Percentiles rank a stretch among this genome's conserved stretches.
These are phyloP conservation scores for Ips typographus DNA, from an alignment of 1,140 invertebrate species.

Conservation along the genomic window DNA sequence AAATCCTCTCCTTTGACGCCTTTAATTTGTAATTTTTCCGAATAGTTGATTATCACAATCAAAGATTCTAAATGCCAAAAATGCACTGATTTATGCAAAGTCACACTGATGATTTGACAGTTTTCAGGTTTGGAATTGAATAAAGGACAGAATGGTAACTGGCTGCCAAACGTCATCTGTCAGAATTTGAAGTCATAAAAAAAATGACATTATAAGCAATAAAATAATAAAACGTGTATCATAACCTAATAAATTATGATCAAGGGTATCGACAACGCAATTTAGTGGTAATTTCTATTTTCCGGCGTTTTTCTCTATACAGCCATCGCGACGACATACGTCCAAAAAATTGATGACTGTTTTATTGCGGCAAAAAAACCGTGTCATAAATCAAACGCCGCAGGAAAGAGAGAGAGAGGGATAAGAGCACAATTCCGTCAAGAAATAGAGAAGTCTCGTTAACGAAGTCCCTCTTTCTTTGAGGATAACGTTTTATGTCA, in stretches of 20 bases:
- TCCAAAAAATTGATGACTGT: slow-evolving; percentile 27
- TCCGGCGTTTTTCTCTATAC: neutral
- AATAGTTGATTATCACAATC: too few species aligned
- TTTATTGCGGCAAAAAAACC: slow-evolving; percentile 17
- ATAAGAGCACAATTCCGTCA: slow-evolving; percentile 11
- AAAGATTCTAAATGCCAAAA: too few species aligned
- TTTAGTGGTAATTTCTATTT: slow-evolving; percentile 10
- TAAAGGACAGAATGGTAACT: too few species aligned
- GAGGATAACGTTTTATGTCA: too few species aligned
- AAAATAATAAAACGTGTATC: slow-evolving; percentile 7
- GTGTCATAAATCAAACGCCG: slow-evolving; percentile 18
- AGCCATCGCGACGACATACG: slow-evolving; percentile 7
- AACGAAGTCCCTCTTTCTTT: too few species aligned
- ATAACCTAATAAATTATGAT: slow-evolving; percentile 10
- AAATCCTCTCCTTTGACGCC: too few species aligned
- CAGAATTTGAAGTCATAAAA: too few species aligned
- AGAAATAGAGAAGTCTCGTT: slow-evolving; percentile 6
- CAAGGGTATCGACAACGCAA: slow-evolving; percentile 2
- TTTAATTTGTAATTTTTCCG: too few species aligned
- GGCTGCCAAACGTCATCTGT: too few species aligned
- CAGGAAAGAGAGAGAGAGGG: slow-evolving; percentile 16
- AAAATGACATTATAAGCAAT: neutral
- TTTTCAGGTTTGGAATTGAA: too few species aligned
- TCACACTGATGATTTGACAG: too few species aligned
- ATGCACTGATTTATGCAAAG: too few species aligned